phyloP scores from a whole-genome alignment of 2,888 invertebrate species.

The Meandrusa payeni region DNA sequence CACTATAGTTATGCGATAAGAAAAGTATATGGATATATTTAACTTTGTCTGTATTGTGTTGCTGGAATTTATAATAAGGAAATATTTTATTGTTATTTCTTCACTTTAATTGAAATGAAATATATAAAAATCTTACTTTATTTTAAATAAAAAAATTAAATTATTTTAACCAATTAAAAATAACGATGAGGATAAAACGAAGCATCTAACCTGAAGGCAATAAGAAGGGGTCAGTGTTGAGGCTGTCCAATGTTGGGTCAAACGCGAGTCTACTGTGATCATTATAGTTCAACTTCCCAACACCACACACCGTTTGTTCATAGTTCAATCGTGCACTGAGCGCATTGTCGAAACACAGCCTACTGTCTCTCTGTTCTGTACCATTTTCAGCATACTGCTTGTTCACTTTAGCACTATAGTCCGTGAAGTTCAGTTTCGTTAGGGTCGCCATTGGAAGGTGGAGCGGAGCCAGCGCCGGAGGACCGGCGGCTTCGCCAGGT shows the following conservation, averaged over 20 bases:
- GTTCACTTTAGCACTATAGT: conserved; percentile 74
- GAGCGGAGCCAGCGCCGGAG: conserved; percentile 67
- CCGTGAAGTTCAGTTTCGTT: conserved; percentile 69
- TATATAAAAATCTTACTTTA: too few relatives aligned
- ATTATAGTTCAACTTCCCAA: conserved; percentile 57
- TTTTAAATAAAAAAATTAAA: too few relatives aligned
- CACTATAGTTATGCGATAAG: conserved; percentile 15
- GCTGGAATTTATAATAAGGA: neutral
- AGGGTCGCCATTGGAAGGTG: conserved; percentile 72
- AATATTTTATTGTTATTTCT: neutral
- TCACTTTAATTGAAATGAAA: conserved; percentile 1
- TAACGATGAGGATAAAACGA: too few relatives aligned
- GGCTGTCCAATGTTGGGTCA: conserved; percentile 57
- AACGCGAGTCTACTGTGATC: conserved; percentile 65
- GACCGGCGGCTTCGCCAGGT: conserved; percentile 87
- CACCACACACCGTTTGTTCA: conserved; percentile 57
- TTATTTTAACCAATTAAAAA: too few relatives aligned
- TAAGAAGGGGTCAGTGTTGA: conserved; percentile 62
- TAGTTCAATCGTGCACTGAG: conserved; percentile 62
- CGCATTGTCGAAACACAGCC: conserved; percentile 64
- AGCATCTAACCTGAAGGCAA: conserved; percentile 56
- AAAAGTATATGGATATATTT: conserved; percentile 8
- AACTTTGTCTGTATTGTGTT: neutral
- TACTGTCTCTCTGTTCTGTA: conserved; percentile 55
- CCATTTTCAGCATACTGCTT: conserved; percentile 54